Conservation (phyloP, 2,888 invertebrate genomes). For the Lottia gigantea region DNA sequence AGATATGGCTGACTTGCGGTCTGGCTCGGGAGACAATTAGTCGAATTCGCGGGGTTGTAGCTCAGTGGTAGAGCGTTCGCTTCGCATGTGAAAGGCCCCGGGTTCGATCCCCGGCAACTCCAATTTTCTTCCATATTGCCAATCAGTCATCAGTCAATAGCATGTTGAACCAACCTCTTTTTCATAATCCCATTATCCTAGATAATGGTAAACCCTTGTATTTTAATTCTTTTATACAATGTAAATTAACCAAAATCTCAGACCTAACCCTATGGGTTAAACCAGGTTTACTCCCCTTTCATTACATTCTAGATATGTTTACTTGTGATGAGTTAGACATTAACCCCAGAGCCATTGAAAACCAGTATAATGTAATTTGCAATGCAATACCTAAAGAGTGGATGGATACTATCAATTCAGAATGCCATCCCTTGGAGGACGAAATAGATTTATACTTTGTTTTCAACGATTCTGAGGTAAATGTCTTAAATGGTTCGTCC, state of each 20-base stretch:
- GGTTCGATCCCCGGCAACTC: slow-evolving; percentile 20
- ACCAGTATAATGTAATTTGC: background rate
- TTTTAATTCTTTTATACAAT: background rate
- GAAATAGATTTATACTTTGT: no score
- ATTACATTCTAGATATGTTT: background rate
- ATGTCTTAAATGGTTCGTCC: no score
- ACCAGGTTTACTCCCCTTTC: background rate
- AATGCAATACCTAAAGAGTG: background rate
- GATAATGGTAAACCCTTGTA: background rate
- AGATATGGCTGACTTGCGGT: no score
- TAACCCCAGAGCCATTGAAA: background rate
- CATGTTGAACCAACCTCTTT: background rate
- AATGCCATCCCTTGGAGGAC: background rate
- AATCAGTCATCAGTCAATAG: background rate
- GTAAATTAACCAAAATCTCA: background rate
- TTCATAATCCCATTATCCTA: background rate
- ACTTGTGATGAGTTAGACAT: background rate
- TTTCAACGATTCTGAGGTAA: no score
- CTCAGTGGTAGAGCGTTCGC: slow-evolving; percentile 21
- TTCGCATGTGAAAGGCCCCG: slow-evolving; percentile 21
- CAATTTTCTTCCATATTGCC: background rate
- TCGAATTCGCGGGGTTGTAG: slow-evolving; percentile 12
- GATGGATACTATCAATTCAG: background rate
- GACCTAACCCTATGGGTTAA: background rate
- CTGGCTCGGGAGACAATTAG: no score